Conservation (phyloP, 2,113 vertebrate genomes). For the Cebidichthys violaceus region DNA sequence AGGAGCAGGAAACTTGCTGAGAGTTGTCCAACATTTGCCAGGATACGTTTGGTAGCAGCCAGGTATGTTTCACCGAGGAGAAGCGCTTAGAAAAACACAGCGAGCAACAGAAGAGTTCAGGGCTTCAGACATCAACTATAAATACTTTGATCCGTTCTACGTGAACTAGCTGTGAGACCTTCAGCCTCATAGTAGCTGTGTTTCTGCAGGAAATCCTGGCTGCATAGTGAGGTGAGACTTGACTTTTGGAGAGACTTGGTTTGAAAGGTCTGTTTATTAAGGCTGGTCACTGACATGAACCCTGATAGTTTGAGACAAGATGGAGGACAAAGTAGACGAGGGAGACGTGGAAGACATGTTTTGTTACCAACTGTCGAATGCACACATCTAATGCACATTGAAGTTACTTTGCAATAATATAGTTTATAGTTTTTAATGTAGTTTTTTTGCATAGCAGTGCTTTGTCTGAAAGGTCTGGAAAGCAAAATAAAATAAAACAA, state of each 20-base stretch:
- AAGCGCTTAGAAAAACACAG: slow-evolving; percentile 60
- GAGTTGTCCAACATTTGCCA: slow-evolving; percentile 65
- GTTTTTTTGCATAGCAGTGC: background rate
- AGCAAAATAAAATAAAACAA: background rate
- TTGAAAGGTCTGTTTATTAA: background rate
- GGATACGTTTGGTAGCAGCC: slow-evolving; percentile 43
- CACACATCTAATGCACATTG: background rate
- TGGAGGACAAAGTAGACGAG: background rate
- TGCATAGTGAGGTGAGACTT: slow-evolving; percentile 5
- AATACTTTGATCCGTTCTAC: slow-evolving; percentile 35
- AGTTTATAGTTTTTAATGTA: background rate
- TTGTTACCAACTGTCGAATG: background rate
- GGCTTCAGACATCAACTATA: slow-evolving; percentile 25
- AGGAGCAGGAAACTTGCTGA: slow-evolving; percentile 40
- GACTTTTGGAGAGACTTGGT: background rate
- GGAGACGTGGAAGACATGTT: background rate
- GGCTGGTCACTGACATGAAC: background rate
- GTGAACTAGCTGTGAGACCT: slow-evolving; percentile 26
- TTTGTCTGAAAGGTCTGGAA: background rate
- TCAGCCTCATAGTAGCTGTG: slow-evolving; percentile 25
- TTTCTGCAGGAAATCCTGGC: slow-evolving; percentile 46
- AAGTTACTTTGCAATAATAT: background rate
- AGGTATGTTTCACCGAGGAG: slow-evolving; percentile 53
- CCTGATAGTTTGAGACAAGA: background rate
- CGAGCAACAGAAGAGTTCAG: slow-evolving; percentile 36